Evolutionary conservation across 2,113 vertebrate genomes (phyloP).

Genomic region (Raphicerus campestris): DNA sequence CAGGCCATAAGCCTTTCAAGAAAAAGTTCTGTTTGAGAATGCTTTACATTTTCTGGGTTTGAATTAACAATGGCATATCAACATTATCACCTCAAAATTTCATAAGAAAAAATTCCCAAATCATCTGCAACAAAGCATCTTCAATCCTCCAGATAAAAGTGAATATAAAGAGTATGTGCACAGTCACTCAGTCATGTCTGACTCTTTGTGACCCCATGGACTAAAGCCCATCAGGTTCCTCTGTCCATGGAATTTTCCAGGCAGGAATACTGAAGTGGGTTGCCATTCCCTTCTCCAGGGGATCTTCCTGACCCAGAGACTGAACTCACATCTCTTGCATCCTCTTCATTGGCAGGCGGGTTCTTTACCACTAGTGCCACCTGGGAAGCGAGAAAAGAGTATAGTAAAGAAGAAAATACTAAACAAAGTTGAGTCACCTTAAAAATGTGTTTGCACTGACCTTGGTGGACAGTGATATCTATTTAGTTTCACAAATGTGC

Average conservation of each 20-base stretch:
- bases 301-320: neutral
- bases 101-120: neutral
- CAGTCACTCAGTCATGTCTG: neutral
- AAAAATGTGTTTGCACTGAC: neutral
- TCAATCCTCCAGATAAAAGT: neutral
- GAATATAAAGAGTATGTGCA: neutral
- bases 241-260: neutral
- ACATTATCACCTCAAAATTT: neutral
- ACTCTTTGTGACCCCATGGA: neutral
- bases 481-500: neutral
- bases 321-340: no score
- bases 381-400: neutral
- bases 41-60: neutral
- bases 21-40: slow-evolving; percentile 1
- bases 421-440: neutral
- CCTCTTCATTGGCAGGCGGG: neutral
- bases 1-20: neutral
- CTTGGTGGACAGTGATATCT: neutral
- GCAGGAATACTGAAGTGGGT: neutral
- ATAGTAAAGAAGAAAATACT: neutral
- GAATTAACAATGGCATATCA: neutral
- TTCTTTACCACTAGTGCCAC: neutral
- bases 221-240: neutral
- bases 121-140: neutral
- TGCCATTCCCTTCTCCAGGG: neutral